Evolutionary conservation across 2,113 vertebrate genomes (phyloP).

Genomic region (Megaceryle torquata): DNA sequence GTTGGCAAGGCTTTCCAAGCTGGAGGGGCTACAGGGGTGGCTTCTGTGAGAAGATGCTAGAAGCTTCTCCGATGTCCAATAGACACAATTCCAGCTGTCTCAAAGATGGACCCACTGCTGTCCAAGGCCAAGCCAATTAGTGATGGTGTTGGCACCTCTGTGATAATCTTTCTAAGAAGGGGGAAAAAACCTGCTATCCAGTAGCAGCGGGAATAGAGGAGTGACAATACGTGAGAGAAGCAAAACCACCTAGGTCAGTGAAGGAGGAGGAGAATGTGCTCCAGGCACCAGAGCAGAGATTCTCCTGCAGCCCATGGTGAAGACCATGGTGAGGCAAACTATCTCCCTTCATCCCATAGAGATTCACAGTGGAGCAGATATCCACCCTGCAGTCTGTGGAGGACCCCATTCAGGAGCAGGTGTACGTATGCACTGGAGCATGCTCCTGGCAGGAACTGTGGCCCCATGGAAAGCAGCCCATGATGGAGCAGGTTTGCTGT

Average conservation of each 20-base stretch:
- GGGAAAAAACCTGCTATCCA: not conserved
- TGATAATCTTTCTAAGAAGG: not conserved
- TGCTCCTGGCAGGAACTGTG: not conserved
- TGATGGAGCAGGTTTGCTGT: not conserved
- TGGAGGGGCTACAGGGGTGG: rapidly evolving
- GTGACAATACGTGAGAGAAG: not conserved
- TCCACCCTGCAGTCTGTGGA: rapidly evolving
- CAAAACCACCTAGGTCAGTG: not conserved
- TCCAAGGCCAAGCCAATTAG: not conserved
- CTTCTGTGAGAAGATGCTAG: not conserved
- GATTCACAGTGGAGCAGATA: rapidly evolving
- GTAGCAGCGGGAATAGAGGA: not conserved
- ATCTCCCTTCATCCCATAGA: not conserved
- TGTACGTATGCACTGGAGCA: rapidly evolving
- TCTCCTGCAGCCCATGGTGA: not conserved
- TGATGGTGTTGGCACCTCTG: rapidly evolving
- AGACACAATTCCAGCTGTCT: not conserved
- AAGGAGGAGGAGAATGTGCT: not conserved
- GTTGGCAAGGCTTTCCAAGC: not conserved
- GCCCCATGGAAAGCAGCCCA: not conserved
- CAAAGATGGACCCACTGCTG: rapidly evolving
- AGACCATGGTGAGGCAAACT: not conserved
- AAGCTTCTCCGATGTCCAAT: not conserved
- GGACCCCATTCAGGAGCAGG: not conserved
- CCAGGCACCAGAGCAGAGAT: rapidly evolving